Percentiles rank a stretch among this genome's conserved stretches.
phyloP scores from a whole-genome alignment of 2,797 vertebrate species.

The Lutjanus campechanus region DNA sequence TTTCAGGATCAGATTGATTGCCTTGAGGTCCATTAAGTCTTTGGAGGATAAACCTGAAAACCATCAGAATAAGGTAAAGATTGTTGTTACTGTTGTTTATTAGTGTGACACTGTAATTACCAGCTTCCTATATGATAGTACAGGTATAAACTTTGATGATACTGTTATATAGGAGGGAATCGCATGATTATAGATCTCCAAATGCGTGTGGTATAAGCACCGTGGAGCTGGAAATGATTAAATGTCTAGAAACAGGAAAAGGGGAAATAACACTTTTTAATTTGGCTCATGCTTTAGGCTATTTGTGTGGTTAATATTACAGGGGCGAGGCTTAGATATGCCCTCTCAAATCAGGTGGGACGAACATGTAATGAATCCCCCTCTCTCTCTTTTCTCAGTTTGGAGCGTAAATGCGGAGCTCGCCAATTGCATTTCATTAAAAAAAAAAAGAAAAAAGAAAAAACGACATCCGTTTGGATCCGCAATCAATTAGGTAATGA shows the following conservation, averaged over 20 bases:
- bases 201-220: slow-evolving; percentile 41
- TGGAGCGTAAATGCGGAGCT: slow-evolving; percentile 63
- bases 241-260: slow-evolving; percentile 75
- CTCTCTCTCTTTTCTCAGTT: slow-evolving; percentile 40
- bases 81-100: slow-evolving; percentile 17
- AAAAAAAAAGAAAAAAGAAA: slow-evolving; percentile 48
- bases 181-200: slow-evolving; percentile 7
- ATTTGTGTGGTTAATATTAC: slow-evolving; percentile 82
- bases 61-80: background rate
- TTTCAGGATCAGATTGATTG: slow-evolving; percentile 41
- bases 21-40: slow-evolving; percentile 48
- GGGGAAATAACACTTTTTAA: slow-evolving; percentile 80
- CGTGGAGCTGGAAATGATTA: slow-evolving; percentile 68
- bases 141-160: slow-evolving; percentile 16
- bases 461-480: slow-evolving; percentile 58
- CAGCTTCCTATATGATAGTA: background rate
- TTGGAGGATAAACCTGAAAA: slow-evolving; percentile 32
- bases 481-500: slow-evolving; percentile 80
- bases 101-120: background rate
- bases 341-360: slow-evolving; percentile 81
- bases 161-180: background rate
- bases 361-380: slow-evolving; percentile 71
- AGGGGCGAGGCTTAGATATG: slow-evolving; percentile 71
- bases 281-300: slow-evolving; percentile 82
- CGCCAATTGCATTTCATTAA: slow-evolving; percentile 82